Base-by-base conservation (phyloP, 2,888 invertebrate genomes). In the Orchesella flavescens region DNA sequence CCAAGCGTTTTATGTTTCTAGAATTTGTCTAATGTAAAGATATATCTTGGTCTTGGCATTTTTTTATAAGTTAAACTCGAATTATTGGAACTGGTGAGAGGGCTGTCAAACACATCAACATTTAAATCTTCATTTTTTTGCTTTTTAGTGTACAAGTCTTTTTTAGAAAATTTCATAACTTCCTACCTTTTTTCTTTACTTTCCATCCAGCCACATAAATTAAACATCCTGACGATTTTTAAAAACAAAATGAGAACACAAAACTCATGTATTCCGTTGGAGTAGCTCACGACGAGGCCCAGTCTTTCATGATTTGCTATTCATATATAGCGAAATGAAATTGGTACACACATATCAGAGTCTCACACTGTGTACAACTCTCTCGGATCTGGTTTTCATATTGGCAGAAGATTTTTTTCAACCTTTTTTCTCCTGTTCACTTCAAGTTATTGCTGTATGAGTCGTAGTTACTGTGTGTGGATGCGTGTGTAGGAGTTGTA, bases 401-500 rank as follows among this genome's bases (percentile, higher is more conserved):
- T 68, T 76, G 34, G 34, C 7, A 34, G 34, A 34, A 34, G 2
- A 34, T 34, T 34, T 4, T 34, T 34, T 34, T 34, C 7, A 4
- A 34, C 34, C 3, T 34, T 34, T 34, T 34, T 34, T 34, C 34
- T 34, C 34, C 34, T 34, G 34, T 34, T 34, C 34, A 34, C 34
- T 34, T 34, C 34, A 34, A 34, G 34, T 34, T 34, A 34, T 34
- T 34, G 34, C 34, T 34, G 34, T 34, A 34, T 34, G 34, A 34
- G 34, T 34, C 34, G 34, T 34, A 7, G 34, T 34, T 2, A 34
- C 34, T 34, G 34, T 34, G 34, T 34, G 34, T 34, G 34, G 34
- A 34, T 34, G 34, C 34, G 53, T 65, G 83, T 77, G 83, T 83
- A 77, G 83, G 83, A 83, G 83, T 83, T 76, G 77, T 77, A 83